A percentile compares a stretch with the other conserved stretches of the same genome.
Conservation (phyloP, 1,140 invertebrate species). For the Drosophila fuyamai region DNA sequence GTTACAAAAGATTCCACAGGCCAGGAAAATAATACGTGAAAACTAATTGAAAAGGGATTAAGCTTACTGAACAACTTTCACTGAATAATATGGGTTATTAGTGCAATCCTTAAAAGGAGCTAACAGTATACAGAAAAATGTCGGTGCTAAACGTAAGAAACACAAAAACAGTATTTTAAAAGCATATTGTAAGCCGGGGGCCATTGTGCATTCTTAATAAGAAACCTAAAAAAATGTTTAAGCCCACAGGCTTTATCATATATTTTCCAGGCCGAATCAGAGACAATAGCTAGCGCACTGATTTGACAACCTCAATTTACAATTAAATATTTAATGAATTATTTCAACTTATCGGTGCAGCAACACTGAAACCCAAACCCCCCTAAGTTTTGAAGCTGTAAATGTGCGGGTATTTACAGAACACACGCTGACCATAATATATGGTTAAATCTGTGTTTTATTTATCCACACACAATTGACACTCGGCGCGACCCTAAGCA, state of each 20-base stretch:
- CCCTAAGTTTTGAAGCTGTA: conserved; percentile 2
- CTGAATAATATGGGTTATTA: not conserved
- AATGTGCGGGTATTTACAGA: conserved; percentile 38
- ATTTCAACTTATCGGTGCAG: conserved; percentile 29
- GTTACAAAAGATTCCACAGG: not conserved
- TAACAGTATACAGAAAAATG: too few relatives aligned
- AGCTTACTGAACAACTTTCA: not conserved
- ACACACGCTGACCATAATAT: conserved; percentile 58
- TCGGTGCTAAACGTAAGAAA: too few relatives aligned
- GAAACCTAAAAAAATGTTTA: not conserved
- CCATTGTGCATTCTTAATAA: not conserved
- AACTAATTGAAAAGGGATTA: not conserved
- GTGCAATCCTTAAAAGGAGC: not conserved
- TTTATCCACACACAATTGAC: conserved; percentile 76
- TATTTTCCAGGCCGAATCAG: not conserved
- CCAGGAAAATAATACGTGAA: not conserved
- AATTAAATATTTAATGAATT: conserved; percentile 44
- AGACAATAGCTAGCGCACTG: conserved; percentile 21
- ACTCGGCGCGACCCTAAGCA: conserved; percentile 67
- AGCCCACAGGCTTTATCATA: not conserved
- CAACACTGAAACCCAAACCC: not conserved
- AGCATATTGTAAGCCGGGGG: too few relatives aligned
- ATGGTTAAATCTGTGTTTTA: conserved; percentile 71
- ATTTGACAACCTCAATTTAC: conserved; percentile 46
- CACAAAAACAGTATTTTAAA: too few relatives aligned